Base-by-base conservation (phyloP, 2,888 invertebrate genomes). In the Caenorhabditis sp. region DNA sequence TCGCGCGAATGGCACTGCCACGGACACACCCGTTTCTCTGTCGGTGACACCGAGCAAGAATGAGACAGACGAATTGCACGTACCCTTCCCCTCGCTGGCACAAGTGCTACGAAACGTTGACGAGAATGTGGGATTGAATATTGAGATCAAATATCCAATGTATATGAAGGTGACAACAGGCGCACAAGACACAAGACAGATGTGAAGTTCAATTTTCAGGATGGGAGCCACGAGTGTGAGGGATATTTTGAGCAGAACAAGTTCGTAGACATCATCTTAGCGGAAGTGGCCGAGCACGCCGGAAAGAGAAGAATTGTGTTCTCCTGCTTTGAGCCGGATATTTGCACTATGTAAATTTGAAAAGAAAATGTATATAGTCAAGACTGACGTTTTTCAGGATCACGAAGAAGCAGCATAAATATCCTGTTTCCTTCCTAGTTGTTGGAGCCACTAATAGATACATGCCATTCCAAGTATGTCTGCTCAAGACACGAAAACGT, bases 101-200 rank as follows among this genome's bases (percentile, higher is more conserved):
- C 95, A 95, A 84, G 95, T 95, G 16, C 93, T 99, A 26, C 95
- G 96, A 89, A 94, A 94, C 24, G 94, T 99, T 49, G 96, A 96
- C 92, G 94, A 94, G 7, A 95, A 96, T 92, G 95, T 96, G 56
- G 98, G 98, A 0, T 97, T 98, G 92, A 98, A 98, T 93, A 95
- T 99, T 82, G 99, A 99, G 94, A 95, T 99, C 68, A 99, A 99
- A 93, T 98, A 97, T 96, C 97, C 97, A 0, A 96, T 97, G 95
- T 95, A 79, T 89, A 89, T 90, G 87, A 87, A 86, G 87, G 90
- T 87, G 54, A 58, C 22, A 35, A 12, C 41, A n/a, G 24, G 14
- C 24, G 66, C 44, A 58, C 22, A 66, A 47, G 31, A 38, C 24
- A 63, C 3, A 54, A 54, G 5, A 22, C 7, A 24, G 41, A 61